Conservation (phyloP, 2,113 vertebrate genomes). For the Actinemys pallida region DNA sequence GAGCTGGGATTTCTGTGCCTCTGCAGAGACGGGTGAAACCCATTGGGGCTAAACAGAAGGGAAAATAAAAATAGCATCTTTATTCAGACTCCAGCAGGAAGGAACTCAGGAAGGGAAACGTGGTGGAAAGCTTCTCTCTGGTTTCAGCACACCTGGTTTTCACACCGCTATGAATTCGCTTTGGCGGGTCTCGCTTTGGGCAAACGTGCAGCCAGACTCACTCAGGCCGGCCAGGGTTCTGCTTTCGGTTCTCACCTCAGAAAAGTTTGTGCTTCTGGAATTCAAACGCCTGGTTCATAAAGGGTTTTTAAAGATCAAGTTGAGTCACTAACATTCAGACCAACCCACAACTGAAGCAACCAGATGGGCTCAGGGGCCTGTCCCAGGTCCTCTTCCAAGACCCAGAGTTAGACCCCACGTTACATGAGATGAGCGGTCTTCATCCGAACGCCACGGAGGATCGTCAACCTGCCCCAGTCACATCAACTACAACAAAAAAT, state of each 20-base stretch:
- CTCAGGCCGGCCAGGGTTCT: neutral
- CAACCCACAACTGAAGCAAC: neutral
- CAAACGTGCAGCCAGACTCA: neutral
- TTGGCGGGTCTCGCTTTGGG: constrained; percentile 6
- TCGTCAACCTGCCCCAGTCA: neutral
- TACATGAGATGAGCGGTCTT: neutral
- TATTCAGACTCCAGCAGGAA: constrained; percentile 46
- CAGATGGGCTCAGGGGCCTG: neutral
- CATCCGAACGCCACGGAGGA: neutral
- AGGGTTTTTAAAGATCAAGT: constrained; percentile 59
- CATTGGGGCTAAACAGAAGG: constrained; percentile 57
- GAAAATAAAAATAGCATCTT: constrained; percentile 74
- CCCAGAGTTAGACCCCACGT: neutral
- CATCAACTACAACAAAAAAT: neutral
- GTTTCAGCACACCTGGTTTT: constrained; percentile 3
- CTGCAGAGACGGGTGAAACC: constrained; percentile 72
- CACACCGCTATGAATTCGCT: neutral
- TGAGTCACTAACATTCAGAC: fast-evolving
- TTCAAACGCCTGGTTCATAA: fast-evolving
- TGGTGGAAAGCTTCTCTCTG: neutral
- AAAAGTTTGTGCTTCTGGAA: constrained; percentile 7
- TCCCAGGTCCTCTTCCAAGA: neutral
- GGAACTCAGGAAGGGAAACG: neutral
- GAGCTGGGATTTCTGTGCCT: constrained; percentile 75
- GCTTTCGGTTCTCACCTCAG: neutral